These are phyloP conservation scores for Acronicta alni DNA, from an alignment of 2,888 invertebrate genomes.

Conservation along the genomic window DNA sequence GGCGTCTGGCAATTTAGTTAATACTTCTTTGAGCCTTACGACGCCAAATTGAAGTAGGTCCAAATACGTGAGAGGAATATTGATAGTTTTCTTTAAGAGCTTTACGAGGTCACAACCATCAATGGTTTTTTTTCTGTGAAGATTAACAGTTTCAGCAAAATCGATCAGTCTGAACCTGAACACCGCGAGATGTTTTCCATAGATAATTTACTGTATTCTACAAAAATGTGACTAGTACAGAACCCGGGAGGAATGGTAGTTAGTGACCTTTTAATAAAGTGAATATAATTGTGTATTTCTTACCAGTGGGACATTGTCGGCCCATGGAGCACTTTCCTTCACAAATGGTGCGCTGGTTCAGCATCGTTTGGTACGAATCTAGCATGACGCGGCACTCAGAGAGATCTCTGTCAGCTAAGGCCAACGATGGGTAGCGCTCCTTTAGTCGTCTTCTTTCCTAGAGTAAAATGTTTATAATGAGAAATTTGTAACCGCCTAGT, in stretches of 20 bases:
- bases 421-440: constrained; percentile 95
- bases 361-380: constrained; percentile 94
- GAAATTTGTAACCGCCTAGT: too few relatives aligned
- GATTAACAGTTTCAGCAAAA: constrained; percentile 29
- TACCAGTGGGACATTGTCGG: constrained; percentile 95
- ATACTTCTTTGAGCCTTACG: constrained; percentile 26
- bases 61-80: constrained; percentile 47
- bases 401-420: constrained; percentile 92
- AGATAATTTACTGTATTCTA: background rate
- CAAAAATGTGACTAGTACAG: background rate
- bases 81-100: constrained; percentile 34
- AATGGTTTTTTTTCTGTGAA: constrained; percentile 26
- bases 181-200: constrained; percentile 3
- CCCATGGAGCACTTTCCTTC: constrained; percentile 96
- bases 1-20: constrained; percentile 43
- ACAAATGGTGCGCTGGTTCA: constrained; percentile 94
- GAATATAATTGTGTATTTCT: constrained; percentile 28
- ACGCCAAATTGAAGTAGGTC: constrained; percentile 43
- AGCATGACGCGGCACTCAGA: constrained; percentile 94
- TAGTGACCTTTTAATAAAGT: constrained; percentile 2
- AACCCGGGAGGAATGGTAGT: background rate
- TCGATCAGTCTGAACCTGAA: constrained; percentile 29
- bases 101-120: constrained; percentile 26
- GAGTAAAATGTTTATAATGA: background rate
- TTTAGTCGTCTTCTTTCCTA: constrained; percentile 95